Base-by-base conservation (phyloP, 2,888 invertebrate species). In the Kuschelorhynchus macadamiae region DNA sequence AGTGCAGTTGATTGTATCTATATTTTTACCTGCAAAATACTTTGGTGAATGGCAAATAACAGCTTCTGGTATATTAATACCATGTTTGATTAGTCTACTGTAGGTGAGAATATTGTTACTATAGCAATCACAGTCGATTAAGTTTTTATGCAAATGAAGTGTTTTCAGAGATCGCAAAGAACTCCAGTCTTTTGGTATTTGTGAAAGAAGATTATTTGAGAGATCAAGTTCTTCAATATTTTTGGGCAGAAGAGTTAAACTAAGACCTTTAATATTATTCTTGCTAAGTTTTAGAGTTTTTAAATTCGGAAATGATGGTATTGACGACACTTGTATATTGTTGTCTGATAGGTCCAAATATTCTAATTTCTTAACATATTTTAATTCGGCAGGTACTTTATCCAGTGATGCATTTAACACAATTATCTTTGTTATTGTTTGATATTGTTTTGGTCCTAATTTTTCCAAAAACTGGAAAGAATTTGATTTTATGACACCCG, bases 401-500 rank as follows among this genome's bases (percentile, higher is more conserved):
- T 76, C 76, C 11, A 81, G 55, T 2, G 78, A 76, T 2, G 77
- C 70, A 53, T 78, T 76, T 11, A 74, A 75, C 50, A 83, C 68
- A 18, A 75, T 77, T 18, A 84, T 70, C n/a, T 73, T 75, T 30
- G 70, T 75, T 42, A 84, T 76, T 8, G 69, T 71, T 20, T 75
- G 72, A 47, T 77, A 74, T 64, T 81, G 79, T 70, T 81, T 81
- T 21, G 78, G 73, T 12, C 75, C 68, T 12, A 77, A 60, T 71
- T 88, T 95, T 83, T 93, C 91, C 8, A 94, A 89, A 46, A 93
- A 92, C 71, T 91, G 90, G 77, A 94, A 91, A 57, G 88, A 90
- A 69, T 88, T 87, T 25, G 88, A 86, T 68, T 92, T 86, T 32
- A 92, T 89, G 72, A 91, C 89, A 50, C 88, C 85, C 79, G 91